Evolutionary conservation across 2,888 invertebrate genomes (phyloP).

Genomic region (Anorthoa munda): DNA sequence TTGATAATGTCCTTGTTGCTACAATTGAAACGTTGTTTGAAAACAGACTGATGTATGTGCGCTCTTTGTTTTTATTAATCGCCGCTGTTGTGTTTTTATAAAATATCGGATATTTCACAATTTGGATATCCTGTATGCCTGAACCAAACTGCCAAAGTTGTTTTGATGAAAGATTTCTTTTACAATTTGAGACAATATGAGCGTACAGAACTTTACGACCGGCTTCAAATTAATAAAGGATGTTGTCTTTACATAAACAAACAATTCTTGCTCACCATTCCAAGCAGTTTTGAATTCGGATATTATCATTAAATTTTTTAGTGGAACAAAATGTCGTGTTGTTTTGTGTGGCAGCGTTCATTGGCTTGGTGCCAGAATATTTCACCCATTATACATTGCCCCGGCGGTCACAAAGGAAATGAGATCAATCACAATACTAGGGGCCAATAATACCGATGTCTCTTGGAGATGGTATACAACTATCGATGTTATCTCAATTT

Average conservation of each 20-base stretch:
- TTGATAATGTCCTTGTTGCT: slow-evolving; percentile 76
- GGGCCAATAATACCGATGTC: slow-evolving; percentile 65
- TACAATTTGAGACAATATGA: slow-evolving; percentile 7
- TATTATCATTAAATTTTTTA: slow-evolving; percentile 71
- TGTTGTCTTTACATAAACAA: slow-evolving; percentile 42
- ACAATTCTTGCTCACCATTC: slow-evolving; percentile 32
- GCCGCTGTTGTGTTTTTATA: background rate
- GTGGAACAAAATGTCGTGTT: slow-evolving; percentile 76
- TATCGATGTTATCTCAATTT: slow-evolving; percentile 40
- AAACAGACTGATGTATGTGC: slow-evolving; percentile 37
- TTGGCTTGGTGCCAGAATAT: slow-evolving; percentile 85
- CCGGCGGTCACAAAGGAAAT: slow-evolving; percentile 81
- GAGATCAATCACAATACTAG: slow-evolving; percentile 80
- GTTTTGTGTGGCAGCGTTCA: slow-evolving; percentile 76
- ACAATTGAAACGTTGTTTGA: slow-evolving; percentile 63
- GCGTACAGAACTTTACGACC: slow-evolving; percentile 9
- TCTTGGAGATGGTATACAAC: slow-evolving; percentile 45
- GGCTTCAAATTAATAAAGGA: slow-evolving; percentile 36
- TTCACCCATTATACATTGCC: slow-evolving; percentile 80
- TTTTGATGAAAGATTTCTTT: background rate
- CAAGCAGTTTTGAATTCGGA: slow-evolving; percentile 53
- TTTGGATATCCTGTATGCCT: background rate
- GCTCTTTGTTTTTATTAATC: slow-evolving; percentile 22
- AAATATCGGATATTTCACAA: slow-evolving; percentile 10
- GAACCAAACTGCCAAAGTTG: background rate